Percentiles rank a stretch among this genome's conserved stretches.
Conservation (phyloP, 2,888 invertebrate species). For the Pollenia griseotomentosa region DNA sequence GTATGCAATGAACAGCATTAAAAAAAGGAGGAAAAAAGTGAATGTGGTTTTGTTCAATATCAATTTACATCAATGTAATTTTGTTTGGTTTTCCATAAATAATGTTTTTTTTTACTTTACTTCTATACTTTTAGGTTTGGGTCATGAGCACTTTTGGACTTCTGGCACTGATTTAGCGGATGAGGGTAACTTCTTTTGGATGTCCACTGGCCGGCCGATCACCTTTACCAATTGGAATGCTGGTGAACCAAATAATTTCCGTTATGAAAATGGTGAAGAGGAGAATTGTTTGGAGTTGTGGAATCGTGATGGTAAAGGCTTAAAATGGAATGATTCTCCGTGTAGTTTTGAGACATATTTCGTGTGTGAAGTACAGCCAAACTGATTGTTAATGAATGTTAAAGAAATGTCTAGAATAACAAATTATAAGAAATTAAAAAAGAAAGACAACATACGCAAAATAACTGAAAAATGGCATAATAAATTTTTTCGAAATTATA, state of each 20-base stretch:
- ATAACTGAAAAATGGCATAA: conserved; percentile 18
- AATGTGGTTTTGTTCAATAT: conserved; percentile 60
- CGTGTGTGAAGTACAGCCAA: conserved; percentile 91
- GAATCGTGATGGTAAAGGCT: conserved; percentile 95
- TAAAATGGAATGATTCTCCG: conserved; percentile 97
- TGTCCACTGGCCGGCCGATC: conserved; percentile 94
- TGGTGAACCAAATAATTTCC: conserved; percentile 96
- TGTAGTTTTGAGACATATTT: conserved; percentile 97
- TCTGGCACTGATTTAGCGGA: conserved; percentile 96
- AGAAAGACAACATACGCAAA: conserved; percentile 40
- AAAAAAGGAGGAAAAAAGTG: conserved; percentile 34
- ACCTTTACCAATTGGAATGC: conserved; percentile 97
- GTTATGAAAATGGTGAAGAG: conserved; percentile 94
- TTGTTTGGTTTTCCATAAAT: conserved; percentile 25
- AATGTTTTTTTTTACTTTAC: conserved; percentile 3
- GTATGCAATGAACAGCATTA: conserved; percentile 15
- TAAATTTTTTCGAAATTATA: conserved; percentile 39
- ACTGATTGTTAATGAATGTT: conserved; percentile 71
- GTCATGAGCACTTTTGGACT: conserved; percentile 97
- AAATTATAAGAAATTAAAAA: conserved; percentile 62
- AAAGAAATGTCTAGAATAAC: conserved; percentile 62
- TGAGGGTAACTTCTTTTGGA: conserved; percentile 96
- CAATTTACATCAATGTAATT: conserved; percentile 40
- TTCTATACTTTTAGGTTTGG: conserved; percentile 87
- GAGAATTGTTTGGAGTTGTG: conserved; percentile 96